phyloP scores from a whole-genome alignment of 2,888 invertebrate species.

The Synergus japonicus region DNA sequence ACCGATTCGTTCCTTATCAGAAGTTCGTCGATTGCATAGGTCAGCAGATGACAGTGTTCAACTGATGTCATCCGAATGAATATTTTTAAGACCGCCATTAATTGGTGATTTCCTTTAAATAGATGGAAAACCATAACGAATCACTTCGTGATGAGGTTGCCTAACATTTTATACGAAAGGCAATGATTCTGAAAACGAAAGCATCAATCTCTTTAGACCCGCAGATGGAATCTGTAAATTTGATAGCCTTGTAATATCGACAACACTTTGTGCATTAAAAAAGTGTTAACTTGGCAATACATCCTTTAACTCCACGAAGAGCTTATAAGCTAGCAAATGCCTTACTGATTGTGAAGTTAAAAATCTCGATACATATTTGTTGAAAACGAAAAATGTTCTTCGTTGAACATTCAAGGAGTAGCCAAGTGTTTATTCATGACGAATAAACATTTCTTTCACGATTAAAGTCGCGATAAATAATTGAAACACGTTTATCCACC shows the following conservation, averaged over 20 bases:
- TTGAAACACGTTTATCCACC: not conserved
- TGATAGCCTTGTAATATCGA: constrained; percentile 26
- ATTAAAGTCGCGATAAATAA: not conserved
- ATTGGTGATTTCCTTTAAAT: constrained; percentile 20
- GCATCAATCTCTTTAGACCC: not conserved
- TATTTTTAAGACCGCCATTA: constrained; percentile 41
- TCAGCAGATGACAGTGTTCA: constrained; percentile 78
- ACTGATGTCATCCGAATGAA: constrained; percentile 78
- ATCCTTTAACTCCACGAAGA: constrained; percentile 27
- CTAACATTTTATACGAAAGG: constrained; percentile 15
- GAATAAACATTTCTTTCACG: not conserved
- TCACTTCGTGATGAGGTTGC: constrained; percentile 2
- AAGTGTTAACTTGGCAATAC: constrained; percentile 26
- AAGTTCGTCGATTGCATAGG: constrained; percentile 77
- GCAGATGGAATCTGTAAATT: not conserved
- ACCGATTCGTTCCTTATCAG: constrained; percentile 79
- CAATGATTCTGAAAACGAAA: constrained; percentile 1
- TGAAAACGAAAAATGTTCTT: constrained; percentile 19
- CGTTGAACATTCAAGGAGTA: constrained; percentile 14
- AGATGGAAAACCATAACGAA: constrained; percentile 6
- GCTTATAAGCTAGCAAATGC: constrained; percentile 38
- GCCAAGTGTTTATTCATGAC: not conserved
- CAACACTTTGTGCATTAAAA: constrained; percentile 23
- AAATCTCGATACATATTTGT: constrained; percentile 17
- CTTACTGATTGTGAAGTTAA: constrained; percentile 37